These are phyloP conservation scores for Ditylenchus dipsaci DNA, from an alignment of 1,140 invertebrate genomes.

Conservation along the genomic window DNA sequence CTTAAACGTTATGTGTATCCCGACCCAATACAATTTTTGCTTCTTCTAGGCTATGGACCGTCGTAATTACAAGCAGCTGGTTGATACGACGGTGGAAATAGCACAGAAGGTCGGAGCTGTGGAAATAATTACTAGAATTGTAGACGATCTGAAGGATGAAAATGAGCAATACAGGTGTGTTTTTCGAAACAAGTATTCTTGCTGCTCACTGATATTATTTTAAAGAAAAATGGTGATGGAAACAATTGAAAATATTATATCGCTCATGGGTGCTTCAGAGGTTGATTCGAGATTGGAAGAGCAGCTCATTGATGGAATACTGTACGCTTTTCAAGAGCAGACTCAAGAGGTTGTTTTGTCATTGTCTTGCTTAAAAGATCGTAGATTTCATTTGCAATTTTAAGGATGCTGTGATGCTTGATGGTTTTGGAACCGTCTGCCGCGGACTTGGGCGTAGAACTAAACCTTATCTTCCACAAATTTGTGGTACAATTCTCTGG, in stretches of 20 bases:
- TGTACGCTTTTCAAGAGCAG: constrained; percentile 99
- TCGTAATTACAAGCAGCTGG: constrained; percentile 91
- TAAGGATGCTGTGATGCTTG: constrained; percentile 97
- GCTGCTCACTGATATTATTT: not conserved
- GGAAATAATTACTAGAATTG: constrained; percentile 95
- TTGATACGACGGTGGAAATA: constrained; percentile 99
- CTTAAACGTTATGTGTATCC: too few species aligned
- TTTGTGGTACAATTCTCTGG: constrained; percentile 99
- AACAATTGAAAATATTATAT: constrained; percentile 97
- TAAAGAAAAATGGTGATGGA: constrained; percentile 99
- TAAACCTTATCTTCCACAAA: constrained; percentile 96
- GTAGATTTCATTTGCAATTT: constrained; percentile 24
- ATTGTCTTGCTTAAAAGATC: not conserved
- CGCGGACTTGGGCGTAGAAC: constrained; percentile 93
- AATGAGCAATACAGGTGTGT: constrained; percentile 73
- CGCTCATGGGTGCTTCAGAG: constrained; percentile 90
- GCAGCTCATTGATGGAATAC: constrained; percentile 95
- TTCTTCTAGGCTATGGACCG: constrained; percentile 74
- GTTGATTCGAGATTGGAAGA: constrained; percentile 96
- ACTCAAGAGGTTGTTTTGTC: constrained; percentile 76
- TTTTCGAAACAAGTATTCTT: not conserved
- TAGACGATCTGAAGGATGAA: constrained; percentile 98
- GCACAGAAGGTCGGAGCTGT: constrained; percentile 93
- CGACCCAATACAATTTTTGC: too few species aligned
- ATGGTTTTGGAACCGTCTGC: constrained; percentile 97